Conservation (phyloP, 2,113 vertebrate genomes). For the Paedocypris sp. region DNA sequence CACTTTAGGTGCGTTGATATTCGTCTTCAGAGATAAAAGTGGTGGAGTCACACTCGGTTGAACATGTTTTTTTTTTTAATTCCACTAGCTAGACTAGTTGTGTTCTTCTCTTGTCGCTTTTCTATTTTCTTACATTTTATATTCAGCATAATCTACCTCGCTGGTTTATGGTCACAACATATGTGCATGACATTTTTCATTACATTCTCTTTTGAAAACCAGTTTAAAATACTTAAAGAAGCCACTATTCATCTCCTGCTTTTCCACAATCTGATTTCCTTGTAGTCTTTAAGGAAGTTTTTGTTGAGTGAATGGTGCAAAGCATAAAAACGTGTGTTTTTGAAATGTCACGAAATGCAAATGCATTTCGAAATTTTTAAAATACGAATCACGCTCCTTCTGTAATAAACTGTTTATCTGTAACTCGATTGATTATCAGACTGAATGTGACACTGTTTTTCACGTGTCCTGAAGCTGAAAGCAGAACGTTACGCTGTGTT, state of each 20-base stretch:
- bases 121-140: slow-evolving; percentile 10
- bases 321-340: neutral
- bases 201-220: neutral
- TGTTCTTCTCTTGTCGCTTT: neutral
- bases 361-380: too few species aligned
- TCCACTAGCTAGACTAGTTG: too few species aligned
- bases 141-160: slow-evolving; percentile 51
- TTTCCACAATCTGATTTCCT: neutral
- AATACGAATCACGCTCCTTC: too few species aligned
- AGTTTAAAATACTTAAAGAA: neutral
- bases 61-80: too few species aligned
- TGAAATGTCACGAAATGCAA: too few species aligned
- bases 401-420: neutral
- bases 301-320: neutral
- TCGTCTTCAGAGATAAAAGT: too few species aligned
- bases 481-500: neutral
- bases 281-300: neutral
- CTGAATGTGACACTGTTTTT: neutral
- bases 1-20: too few species aligned
- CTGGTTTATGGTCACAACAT: neutral
- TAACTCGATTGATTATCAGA: neutral
- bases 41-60: too few species aligned
- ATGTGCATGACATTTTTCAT: neutral
- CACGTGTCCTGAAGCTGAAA: too few species aligned
- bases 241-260: neutral